Evolutionary conservation across 2,888 invertebrate species (phyloP), one percentile per base, ranked within the genome.

Genomic region (Himalopsyche tibetana): DNA sequence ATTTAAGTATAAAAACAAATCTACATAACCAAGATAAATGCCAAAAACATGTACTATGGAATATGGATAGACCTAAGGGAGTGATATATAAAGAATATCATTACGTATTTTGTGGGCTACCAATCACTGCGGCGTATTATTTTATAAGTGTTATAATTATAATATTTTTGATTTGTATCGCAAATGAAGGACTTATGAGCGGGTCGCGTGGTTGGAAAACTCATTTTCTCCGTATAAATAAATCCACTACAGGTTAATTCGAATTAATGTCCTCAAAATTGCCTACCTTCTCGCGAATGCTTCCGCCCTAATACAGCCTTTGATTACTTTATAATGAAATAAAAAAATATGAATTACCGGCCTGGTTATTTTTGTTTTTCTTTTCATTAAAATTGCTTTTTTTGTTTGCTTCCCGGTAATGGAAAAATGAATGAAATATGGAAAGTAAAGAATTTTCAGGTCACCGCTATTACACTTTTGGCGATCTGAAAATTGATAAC

Each of bases 161-260:
- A 63, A 63, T 63, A 63, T 63, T 63, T 63, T 19, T 63, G 63
- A 63, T 63, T 19, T 63, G 63, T 63, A 63, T 63, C 63, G 19
- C 19, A 63, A 63, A 63, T 19, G 63, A 19, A 63, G 63, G 63
- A 63, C 63, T 80, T 40, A 80, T n/a, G 80, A 80, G 80, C 80
- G 80, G 42, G 80, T 80, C 80, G 80, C 80, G 80, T 80, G 80
- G 80, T n/a, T 80, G 42, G 80, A 42, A 80, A 80, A 80, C 40
- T 80, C 80, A 80, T 38, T 38, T 80, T 80, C 80, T 80, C n/a
- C 38, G 63, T 63, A 63, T n/a, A 19, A 63, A 63, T 63, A 63
- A 63, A 63, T 63, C 63, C 63, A 63, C 40, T 80, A 80, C 80
- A n/a, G 80, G 80, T 42, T 80, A 80, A 80, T 80, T 80, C 40